Percentiles rank a stretch among this genome's conserved stretches.
Conservation (phyloP, 2,797 vertebrate genomes). For the Mormyrops boulengeri region DNA sequence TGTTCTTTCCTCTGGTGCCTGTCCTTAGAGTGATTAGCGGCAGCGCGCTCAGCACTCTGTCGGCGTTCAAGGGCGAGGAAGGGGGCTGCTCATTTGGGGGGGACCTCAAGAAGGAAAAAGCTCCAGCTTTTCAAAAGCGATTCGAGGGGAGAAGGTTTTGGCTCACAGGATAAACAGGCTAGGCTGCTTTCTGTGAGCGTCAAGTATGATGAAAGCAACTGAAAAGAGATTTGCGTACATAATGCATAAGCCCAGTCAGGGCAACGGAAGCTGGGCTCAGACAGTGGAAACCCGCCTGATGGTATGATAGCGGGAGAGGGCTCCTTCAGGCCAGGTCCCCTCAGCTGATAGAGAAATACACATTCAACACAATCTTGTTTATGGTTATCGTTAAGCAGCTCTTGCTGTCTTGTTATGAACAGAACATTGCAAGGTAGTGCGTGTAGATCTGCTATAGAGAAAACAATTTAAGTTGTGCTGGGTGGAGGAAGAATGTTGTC, state of each 20-base stretch:
- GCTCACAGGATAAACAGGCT: conserved; percentile 13
- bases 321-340: background rate
- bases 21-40: background rate
- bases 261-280: background rate
- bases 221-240: conserved; percentile 58
- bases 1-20: background rate
- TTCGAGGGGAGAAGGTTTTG: background rate
- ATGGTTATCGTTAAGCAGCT: background rate
- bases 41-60: background rate
- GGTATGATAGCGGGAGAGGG: background rate
- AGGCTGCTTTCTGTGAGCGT: conserved; percentile 26
- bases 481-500: background rate
- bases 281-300: background rate
- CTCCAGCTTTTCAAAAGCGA: conserved; percentile 4
- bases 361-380: background rate
- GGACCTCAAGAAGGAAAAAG: background rate
- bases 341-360: background rate
- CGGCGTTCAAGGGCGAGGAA: background rate
- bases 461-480: background rate
- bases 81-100: background rate
- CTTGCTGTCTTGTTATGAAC: background rate
- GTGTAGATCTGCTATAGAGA: background rate
- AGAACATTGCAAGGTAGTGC: background rate
- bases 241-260: conserved; percentile 18
- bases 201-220: conserved; percentile 58